Base-by-base conservation (phyloP, 2,113 vertebrate genomes). In the Pseudorasbora parva region DNA sequence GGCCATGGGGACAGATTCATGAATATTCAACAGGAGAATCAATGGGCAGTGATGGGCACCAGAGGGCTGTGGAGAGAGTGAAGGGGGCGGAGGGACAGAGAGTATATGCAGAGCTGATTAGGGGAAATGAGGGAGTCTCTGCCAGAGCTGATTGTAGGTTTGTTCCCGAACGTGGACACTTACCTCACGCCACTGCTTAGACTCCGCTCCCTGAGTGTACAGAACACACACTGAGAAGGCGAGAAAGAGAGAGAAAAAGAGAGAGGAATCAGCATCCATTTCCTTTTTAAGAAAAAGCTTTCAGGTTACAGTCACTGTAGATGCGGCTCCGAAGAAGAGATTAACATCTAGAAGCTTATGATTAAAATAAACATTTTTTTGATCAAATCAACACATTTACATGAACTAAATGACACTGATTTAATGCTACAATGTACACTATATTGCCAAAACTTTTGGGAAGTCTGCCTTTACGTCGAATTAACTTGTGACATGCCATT, bases 181-280 rank as follows among this genome's bases (percentile, higher is more conserved):
- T 95, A 98, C 97, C 97, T 98, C 97, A 87, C 94, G 88, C 97
- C 97, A 99, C 82, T 98, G 97, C 88, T 97, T 96, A 89, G 92
- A 95, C 91, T 97, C 97, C 30, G 95, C 94, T 7, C 95, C 95
- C 91, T 99, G 97, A n/a, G 95, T 97, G 89, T 98, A 98, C 88
- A 99, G 93, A 87, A 98, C 96, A 21, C 97, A 97, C 83, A 99
- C 97, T 99, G 94, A 56, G 27, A 57, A 56, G 7, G 14, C 15
- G 19, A 66, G 27, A 66, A 47, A 57, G 19, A 23, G 23, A 59
- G n/a, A 56, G 2, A 69, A 33, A 82, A 78, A 12, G 68, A 66
- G 54, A 59, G 9, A 45, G 19, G 54, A 41, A 79, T 59, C n/a
- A 45, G 21, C 19, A n/a, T 49, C 78, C 57, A 8, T 66, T 66